Percentiles rank a stretch among this genome's conserved stretches.
Evolutionary conservation across 2,888 invertebrate genomes (phyloP).

Genomic region (Tetheella fluctuosa): DNA sequence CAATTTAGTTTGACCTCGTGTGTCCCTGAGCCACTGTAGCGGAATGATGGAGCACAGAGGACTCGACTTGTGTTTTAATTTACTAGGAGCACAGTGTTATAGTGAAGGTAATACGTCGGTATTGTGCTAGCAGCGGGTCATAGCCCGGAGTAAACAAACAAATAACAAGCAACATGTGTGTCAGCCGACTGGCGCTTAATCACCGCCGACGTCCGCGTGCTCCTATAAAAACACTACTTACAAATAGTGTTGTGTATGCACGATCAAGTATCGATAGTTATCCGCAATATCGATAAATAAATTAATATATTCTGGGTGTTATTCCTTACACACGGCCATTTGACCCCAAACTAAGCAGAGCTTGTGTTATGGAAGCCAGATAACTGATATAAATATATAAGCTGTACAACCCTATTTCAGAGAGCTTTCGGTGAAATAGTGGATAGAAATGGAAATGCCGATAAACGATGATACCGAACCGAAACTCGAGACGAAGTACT

Average conservation of each 20-base stretch:
- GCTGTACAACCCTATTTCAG: background rate
- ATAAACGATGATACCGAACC: constrained; percentile 1
- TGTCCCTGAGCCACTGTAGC: background rate
- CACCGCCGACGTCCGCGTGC: background rate
- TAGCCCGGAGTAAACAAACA: background rate
- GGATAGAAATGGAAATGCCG: background rate
- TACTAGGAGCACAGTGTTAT: background rate
- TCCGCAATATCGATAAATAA: background rate
- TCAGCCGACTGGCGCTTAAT: constrained; percentile 2
- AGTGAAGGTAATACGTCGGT: background rate
- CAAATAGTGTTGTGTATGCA: background rate
- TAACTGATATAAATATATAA: no score
- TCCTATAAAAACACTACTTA: constrained; percentile 7
- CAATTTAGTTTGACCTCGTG: background rate
- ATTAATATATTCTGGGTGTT: no score
- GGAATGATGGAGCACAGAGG: background rate
- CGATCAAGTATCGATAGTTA: background rate
- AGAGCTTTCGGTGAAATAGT: background rate
- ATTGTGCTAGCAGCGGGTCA: background rate
- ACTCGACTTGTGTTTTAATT: background rate
- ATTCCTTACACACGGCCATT: no score
- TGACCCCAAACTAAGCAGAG: no score
- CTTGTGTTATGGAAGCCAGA: no score
- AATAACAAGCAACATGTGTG: constrained; percentile 9
- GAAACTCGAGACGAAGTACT: constrained; percentile 3